These are phyloP conservation scores for Hiodon tergisus DNA, from an alignment of 2,113 vertebrate genomes.

Conservation along the genomic window DNA sequence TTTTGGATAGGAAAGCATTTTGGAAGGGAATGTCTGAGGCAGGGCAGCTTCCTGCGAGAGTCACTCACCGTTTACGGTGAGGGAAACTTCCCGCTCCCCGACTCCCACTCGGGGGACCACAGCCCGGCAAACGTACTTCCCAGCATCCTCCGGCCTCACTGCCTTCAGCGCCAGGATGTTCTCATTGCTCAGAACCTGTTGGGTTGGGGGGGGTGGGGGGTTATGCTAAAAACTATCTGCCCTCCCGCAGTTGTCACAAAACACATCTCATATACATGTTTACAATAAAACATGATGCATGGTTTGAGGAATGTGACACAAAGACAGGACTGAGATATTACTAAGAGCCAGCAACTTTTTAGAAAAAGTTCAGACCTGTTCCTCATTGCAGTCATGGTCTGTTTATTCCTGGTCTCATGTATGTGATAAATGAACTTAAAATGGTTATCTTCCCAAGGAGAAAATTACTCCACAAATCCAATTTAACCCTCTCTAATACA, in stretches of 20 bases:
- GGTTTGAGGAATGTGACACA: too few relatives aligned
- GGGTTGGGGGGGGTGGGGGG: conserved; percentile 26
- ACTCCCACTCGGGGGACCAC: conserved; percentile 93
- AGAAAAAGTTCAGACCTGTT: too few relatives aligned
- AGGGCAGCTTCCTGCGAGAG: neutral
- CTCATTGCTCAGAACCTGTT: conserved; percentile 90
- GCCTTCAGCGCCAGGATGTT: conserved; percentile 86
- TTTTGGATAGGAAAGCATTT: neutral
- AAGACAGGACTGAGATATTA: neutral
- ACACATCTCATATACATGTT: neutral
- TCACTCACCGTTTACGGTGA: conserved; percentile 83
- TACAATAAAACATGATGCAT: too few relatives aligned
- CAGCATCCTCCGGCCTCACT: conserved; percentile 83
- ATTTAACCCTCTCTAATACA: too few relatives aligned
- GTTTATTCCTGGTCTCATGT: too few relatives aligned
- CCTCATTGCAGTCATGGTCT: too few relatives aligned
- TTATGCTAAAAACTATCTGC: neutral
- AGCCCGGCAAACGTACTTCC: conserved; percentile 90
- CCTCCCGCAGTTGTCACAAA: neutral
- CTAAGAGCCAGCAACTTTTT: neutral
- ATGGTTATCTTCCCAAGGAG: too few relatives aligned
- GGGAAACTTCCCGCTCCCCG: conserved; percentile 85
- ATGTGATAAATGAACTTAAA: too few relatives aligned
- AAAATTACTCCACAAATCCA: too few relatives aligned
- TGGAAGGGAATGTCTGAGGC: neutral